Base-by-base conservation (phyloP, 2,797 vertebrate species). In the Otus scops region DNA sequence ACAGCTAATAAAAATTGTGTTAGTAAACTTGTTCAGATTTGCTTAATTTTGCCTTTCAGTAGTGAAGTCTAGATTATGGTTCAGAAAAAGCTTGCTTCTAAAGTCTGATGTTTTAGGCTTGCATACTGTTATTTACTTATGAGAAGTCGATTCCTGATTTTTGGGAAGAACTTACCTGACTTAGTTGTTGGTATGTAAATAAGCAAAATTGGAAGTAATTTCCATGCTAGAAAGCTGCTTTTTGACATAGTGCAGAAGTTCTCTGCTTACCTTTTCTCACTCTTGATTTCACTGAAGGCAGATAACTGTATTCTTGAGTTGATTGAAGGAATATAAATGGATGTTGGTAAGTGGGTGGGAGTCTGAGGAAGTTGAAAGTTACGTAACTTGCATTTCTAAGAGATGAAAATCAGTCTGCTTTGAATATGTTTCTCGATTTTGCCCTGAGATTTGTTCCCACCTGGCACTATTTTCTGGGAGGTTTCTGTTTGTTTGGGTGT, bases 321-420 rank as follows among this genome's bases (percentile, higher is more conserved):
- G 77, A 73, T 13, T 43, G 77, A 89, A 86, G 50, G 47, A 84
- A 34, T 79, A 86, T 54, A 82, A 88, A 81, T 87, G 63, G 47
- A 34, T 81, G 48, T 82, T 82, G 47, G n/a, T 88, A 85, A 82
- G 92, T 85, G 80, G 53, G 77, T 43, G 67, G 54, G 54, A 90
- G 85, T 65, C 76, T 90, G 61, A 86, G 47, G 63, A 94, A 86
- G 53, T 14, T 71, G 59, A 57, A 82, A 64, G 83, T 77, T 74
- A 80, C 78, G 53, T 91, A 94, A 89, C 79, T 88, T 95, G 26
- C 32, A 53, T 88, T 92, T 91, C 18, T 30, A 48, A 88, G 82
- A 85, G 32, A n/a, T 95, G 71, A 86, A 89, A 94, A 92, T 88
- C 65, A 86, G 39, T 64, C 75, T 88, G 28, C 23, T 32, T 92